Evolutionary conservation across 2,113 vertebrate species (phyloP), one percentile per base, ranked within the genome.

Genomic region (Anguilla japonica): DNA sequence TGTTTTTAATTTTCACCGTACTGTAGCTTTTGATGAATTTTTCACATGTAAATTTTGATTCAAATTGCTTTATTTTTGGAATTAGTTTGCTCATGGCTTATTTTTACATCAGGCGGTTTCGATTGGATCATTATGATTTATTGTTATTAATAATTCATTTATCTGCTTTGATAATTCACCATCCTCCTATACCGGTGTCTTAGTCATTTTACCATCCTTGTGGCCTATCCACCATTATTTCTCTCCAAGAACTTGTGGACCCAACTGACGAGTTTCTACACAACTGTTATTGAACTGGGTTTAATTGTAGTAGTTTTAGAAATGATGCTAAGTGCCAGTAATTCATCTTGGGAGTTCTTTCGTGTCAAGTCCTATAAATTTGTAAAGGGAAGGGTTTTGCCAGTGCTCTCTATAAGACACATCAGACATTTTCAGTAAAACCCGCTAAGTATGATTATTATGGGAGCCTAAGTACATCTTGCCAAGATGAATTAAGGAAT

Each of bases 351-450:
- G 79, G 79, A 41, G 4, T 80, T 41, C 39, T 80, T 29, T 80
- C 7, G 41, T 80, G 79, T 41, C 79, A 80, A 41, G 34, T 80
- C 20, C n/a, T 82, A 82, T 41, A 82, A 82, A 82, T 22, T 29
- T 82, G 81, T 46, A 82, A 34, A 9, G 41, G 81, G 46, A 29
- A 53, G 26, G 41, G 50, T 29, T 82, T 82, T 34, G 11, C 75
- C 75, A 79, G 34, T 34, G 29, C 75, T 80, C 40, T 41, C 71
- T 53, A 43, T 56, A 53, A 29, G 81, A 13, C 26, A 56, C 29
- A 56, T 39, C 81, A 82, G 81, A 50, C 50, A 53, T 56, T 53
- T 53, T 15, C n/a, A 50, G 81, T 15, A 34, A 41, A 50, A 56
- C 46, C 34, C 50, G n/a, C 50, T 5, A 29, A 41, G n/a, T 34